Conservation (phyloP, 2,113 vertebrate species). For the Passer domesticus region DNA sequence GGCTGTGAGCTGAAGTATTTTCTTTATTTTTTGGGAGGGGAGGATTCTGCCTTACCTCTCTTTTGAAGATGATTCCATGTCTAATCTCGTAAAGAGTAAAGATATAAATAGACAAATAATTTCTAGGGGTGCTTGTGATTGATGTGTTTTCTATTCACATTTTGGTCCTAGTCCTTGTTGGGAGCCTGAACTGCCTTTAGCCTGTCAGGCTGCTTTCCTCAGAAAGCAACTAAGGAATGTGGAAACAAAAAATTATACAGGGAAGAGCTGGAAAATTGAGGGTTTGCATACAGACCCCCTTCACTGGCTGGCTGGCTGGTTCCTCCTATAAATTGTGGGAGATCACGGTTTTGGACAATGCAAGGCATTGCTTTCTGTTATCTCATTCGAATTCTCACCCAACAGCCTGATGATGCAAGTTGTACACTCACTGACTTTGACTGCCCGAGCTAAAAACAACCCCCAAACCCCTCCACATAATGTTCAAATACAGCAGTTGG, state of each 20-base stretch:
- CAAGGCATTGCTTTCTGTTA: background rate
- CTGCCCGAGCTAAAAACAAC: background rate
- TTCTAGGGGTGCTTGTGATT: background rate
- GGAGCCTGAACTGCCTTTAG: background rate
- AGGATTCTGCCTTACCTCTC: background rate
- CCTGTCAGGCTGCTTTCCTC: background rate
- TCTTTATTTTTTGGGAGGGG: background rate
- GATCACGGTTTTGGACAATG: background rate
- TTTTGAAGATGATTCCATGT: background rate
- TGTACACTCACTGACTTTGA: background rate
- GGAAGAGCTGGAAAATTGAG: background rate
- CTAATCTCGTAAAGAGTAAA: background rate
- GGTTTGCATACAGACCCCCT: background rate
- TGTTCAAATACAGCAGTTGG: background rate
- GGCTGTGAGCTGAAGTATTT: background rate
- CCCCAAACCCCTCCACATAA: rapidly evolving
- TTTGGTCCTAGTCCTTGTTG: background rate
- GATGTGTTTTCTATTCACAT: background rate
- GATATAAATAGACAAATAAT: background rate
- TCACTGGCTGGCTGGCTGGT: background rate
- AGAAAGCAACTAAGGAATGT: background rate
- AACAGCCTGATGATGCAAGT: background rate
- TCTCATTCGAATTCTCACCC: background rate
- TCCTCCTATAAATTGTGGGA: background rate
- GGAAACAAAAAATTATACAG: background rate